Base-by-base conservation (phyloP, 2,888 invertebrate species). In the Panorpa germanica region DNA sequence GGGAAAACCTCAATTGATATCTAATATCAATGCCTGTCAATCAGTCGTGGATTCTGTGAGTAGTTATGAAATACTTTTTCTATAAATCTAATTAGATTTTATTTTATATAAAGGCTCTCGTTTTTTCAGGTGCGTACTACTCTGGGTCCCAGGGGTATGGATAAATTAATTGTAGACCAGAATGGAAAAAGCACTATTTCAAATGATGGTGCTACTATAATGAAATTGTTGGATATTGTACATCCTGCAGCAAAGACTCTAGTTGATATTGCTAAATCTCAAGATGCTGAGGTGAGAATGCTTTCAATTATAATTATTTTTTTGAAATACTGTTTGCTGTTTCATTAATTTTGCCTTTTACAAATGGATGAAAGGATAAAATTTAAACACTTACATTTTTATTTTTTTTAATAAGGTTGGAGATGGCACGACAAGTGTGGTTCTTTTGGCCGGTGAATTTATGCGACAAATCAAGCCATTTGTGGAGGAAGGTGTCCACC, bases 201-300 rank as follows among this genome's bases (percentile, higher is more conserved):
- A 2, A 99, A 99, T 49, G 98, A 99, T 57, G 98, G 98, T 9
- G 98, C 98, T 5, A 99, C 98, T 1, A 96, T 99, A 37, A 73
- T 99, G 70, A 96, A 95, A 57, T 65, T 93, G n/a, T 50, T 99
- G 43, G 95, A 99, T 46, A 81, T 99, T 44, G 75, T 98, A 13
- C 98, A 98, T 55, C 98, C 98, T 0, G 98, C 98, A 13, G 98
- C 95, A 0, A 91, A 85, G 54, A 93, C 90, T 0, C 57, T 99
- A 39, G 96, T 98, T 3, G 98, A 99, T 48, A 98, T 99, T 41
- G 98, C 98, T 13, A 93, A 91, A 52, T 96, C 96, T 22, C 98
- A 99, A 53, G 95, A 95, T 65, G 88, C 88, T 15, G 95, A 95
- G 73, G 93, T 82, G 48, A 54, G 44, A n/a, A n/a, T n/a, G n/a